Conservation (phyloP, 2,888 invertebrate species). For the Macaria notata region DNA sequence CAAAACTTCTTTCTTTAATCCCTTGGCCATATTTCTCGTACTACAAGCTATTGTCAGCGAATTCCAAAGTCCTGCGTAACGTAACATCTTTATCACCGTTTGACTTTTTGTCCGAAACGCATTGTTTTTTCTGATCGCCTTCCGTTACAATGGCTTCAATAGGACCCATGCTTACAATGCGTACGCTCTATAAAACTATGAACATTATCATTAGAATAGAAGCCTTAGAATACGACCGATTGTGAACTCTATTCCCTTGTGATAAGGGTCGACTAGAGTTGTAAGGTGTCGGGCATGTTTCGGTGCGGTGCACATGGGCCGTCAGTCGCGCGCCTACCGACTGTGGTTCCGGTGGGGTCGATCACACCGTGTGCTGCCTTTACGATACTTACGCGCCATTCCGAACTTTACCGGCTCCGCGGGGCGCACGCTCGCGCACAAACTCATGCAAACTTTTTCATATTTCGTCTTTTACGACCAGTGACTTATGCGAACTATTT, state of each 20-base stretch:
- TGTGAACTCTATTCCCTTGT: constrained; percentile 38
- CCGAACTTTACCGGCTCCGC: constrained; percentile 53
- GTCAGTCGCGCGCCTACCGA: constrained; percentile 77
- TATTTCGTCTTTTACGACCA: constrained; percentile 21
- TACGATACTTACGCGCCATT: constrained; percentile 51
- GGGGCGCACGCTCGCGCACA: constrained; percentile 61
- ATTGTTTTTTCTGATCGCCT: constrained; percentile 62
- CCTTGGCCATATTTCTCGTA: too few species aligned
- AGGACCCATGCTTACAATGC: constrained; percentile 69
- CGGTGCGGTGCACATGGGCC: constrained; percentile 77
- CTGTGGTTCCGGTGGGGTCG: constrained; percentile 83
- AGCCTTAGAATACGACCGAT: constrained; percentile 30
- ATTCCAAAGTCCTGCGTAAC: constrained; percentile 55
- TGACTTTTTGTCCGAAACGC: constrained; percentile 46
- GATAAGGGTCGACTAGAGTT: constrained; percentile 25
- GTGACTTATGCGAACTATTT: neutral
- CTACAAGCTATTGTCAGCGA: constrained; percentile 12
- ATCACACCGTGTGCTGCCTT: constrained; percentile 70
- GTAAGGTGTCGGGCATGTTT: constrained; percentile 56
- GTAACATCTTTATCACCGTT: constrained; percentile 50
- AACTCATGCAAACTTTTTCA: constrained; percentile 38
- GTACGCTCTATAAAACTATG: constrained; percentile 74
- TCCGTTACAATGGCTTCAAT: constrained; percentile 64
- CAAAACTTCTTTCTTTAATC: neutral
- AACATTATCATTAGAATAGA: constrained; percentile 58